These are phyloP conservation scores for Gnathonemus echidnorhynchus DNA, from an alignment of 2,113 vertebrate species.

Conservation along the genomic window DNA sequence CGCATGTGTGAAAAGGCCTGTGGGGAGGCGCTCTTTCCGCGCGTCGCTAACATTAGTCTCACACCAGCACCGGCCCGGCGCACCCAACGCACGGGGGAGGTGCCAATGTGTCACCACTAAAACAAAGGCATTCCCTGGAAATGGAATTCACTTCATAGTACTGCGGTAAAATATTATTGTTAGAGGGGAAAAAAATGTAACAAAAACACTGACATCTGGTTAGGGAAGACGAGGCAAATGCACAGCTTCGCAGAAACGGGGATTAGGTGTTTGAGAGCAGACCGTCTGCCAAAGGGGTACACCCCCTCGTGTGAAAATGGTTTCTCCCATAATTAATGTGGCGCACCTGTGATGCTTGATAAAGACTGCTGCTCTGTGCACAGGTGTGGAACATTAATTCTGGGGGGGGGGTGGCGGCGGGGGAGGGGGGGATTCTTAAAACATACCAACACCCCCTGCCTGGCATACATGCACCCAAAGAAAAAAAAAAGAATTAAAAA, in stretches of 20 bases:
- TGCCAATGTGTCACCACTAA: neutral
- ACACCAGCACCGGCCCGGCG: constrained; percentile 29
- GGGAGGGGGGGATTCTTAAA: constrained; percentile 32
- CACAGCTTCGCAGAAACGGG: constrained; percentile 50
- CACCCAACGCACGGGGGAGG: neutral
- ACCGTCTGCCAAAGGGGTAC: constrained; percentile 56
- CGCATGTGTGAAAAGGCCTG: constrained; percentile 51
- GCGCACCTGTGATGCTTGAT: constrained; percentile 74
- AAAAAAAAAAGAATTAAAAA: constrained; percentile 24
- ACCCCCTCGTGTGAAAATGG: constrained; percentile 51
- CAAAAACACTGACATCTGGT: constrained; percentile 19
- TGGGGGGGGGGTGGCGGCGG: constrained; percentile 62
- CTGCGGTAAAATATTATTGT: constrained; percentile 6
- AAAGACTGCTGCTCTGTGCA: constrained; percentile 68
- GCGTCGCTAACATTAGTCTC: neutral
- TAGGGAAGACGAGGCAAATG: constrained; percentile 35
- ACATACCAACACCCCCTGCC: constrained; percentile 20
- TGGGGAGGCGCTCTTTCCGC: constrained; percentile 9
- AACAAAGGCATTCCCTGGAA: constrained; percentile 17
- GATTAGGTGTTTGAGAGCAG: constrained; percentile 60
- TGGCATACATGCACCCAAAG: constrained; percentile 32
- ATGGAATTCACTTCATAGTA: neutral
- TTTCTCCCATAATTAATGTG: constrained; percentile 72
- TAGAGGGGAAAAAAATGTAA: neutral
- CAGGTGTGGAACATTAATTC: constrained; percentile 78